Percentiles rank a stretch among this genome's conserved stretches.
Conservation (phyloP, 1,140 invertebrate genomes). For the Drosophila nigrodunni region DNA sequence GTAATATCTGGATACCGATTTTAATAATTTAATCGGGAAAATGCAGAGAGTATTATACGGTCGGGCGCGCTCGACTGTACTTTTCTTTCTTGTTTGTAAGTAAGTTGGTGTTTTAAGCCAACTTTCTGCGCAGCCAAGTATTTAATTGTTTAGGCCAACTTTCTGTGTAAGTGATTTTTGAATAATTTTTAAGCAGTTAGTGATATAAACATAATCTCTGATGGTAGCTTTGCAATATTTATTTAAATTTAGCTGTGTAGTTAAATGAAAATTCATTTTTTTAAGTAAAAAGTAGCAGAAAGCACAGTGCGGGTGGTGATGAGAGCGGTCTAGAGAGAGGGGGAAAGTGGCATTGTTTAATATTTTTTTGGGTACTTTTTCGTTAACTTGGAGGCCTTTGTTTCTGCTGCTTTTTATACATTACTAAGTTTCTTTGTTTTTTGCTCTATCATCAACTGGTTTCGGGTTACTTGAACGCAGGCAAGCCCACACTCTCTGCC, state of each 20-base stretch:
- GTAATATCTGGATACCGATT: too few species aligned
- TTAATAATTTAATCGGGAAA: too few species aligned
- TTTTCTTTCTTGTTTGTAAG: neutral
- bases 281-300: neutral
- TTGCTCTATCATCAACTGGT: conserved; percentile 76
- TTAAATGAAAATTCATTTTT: conserved; percentile 79
- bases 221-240: conserved; percentile 60
- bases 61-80: too few species aligned
- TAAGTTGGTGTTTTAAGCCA: neutral
- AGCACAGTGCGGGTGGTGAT: conserved; percentile 7
- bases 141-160: neutral
- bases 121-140: neutral
- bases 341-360: conserved; percentile 57
- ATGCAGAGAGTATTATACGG: too few species aligned
- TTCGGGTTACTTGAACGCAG: conserved; percentile 77
- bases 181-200: neutral
- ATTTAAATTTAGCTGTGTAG: conserved; percentile 56
- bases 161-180: conserved; percentile 7
- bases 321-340: conserved; percentile 21
- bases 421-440: conserved; percentile 26
- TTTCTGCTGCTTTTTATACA: conserved; percentile 35
- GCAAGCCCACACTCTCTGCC: conserved; percentile 39
- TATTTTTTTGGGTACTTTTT: conserved; percentile 48
- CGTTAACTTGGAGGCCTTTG: conserved; percentile 50
- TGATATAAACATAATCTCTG: conserved; percentile 29